Conservation (phyloP, 2,888 invertebrate species). For the Drosophila nigricruria region DNA sequence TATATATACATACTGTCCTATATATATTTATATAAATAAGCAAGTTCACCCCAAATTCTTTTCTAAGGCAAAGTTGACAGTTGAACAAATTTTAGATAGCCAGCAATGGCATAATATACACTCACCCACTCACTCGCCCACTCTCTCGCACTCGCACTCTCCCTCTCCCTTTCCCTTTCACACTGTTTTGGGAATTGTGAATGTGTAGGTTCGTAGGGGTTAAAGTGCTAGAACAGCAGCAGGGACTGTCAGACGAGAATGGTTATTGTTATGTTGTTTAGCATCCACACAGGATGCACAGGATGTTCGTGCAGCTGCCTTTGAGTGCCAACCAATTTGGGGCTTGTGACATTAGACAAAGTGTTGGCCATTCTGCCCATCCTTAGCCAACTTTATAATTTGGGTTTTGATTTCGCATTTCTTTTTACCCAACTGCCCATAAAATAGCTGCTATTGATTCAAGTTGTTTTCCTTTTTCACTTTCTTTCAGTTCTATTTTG, state of each 20-base stretch:
- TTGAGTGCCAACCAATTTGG: slow-evolving; percentile 61
- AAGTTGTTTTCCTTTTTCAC: not conserved
- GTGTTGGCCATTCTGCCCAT: slow-evolving; percentile 42
- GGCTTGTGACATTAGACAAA: slow-evolving; percentile 62
- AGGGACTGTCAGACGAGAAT: slow-evolving; percentile 43
- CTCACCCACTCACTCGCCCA: not conserved
- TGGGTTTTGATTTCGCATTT: slow-evolving; percentile 47
- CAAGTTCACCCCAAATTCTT: slow-evolving; percentile 28
- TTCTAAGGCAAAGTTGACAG: slow-evolving; percentile 44
- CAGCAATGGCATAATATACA: slow-evolving; percentile 9
- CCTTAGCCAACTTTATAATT: slow-evolving; percentile 26
- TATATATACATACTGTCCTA: not conserved
- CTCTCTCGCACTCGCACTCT: too few relatives aligned
- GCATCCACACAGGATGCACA: slow-evolving; percentile 67
- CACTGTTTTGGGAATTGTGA: slow-evolving; percentile 8
- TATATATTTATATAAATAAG: slow-evolving; percentile 5
- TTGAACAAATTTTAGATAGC: slow-evolving; percentile 55
- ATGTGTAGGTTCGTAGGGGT: slow-evolving; percentile 32
- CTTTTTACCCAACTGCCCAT: slow-evolving; percentile 5
- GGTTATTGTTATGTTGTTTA: slow-evolving; percentile 66
- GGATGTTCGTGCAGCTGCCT: slow-evolving; percentile 75
- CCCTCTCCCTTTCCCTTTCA: not conserved
- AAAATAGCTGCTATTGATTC: slow-evolving; percentile 22
- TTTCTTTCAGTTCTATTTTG: slow-evolving; percentile 15
- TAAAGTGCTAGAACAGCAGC: slow-evolving; percentile 26